Evolutionary conservation across 1,140 invertebrate species (phyloP).

Genomic region (Acromyrmex charruanus): DNA sequence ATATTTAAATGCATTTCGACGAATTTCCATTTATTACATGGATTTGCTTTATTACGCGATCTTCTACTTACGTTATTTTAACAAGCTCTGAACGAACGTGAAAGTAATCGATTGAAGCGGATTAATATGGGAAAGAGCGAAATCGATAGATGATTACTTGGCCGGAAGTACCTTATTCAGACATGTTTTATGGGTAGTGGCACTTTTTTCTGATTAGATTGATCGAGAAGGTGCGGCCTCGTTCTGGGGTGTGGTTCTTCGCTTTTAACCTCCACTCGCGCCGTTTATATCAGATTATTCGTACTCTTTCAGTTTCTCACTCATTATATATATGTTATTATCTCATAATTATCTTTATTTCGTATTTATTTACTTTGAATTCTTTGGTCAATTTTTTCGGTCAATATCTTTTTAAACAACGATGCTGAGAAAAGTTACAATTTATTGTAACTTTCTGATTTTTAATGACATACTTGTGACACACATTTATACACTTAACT

Average conservation of each 20-base stretch:
- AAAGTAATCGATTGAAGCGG: not conserved
- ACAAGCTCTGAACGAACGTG: not conserved
- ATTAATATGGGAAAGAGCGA: constrained; percentile 44
- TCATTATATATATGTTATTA: not conserved
- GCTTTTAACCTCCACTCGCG: constrained; percentile 18
- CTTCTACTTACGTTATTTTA: constrained; percentile 6
- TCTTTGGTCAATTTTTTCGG: not conserved
- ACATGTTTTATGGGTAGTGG: constrained; percentile 35
- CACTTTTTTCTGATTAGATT: constrained; percentile 58
- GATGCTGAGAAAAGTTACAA: not conserved
- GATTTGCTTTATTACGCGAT: not conserved
- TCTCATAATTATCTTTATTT: not conserved
- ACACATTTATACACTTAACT: not conserved
- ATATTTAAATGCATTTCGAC: constrained; percentile 10
- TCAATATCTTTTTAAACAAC: not conserved
- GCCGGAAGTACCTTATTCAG: constrained; percentile 21
- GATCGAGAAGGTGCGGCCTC: constrained; percentile 47
- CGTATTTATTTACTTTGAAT: not conserved
- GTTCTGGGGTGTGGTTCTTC: constrained; percentile 41
- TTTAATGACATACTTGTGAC: not conserved
- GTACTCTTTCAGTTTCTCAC: constrained; percentile 22
- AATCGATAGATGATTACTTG: constrained; percentile 38
- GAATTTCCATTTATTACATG: not conserved
- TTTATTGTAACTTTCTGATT: not conserved
- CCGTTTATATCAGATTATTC: constrained; percentile 17